Conservation (phyloP, 2,888 invertebrate species). For the Lumbricus terrestris region DNA sequence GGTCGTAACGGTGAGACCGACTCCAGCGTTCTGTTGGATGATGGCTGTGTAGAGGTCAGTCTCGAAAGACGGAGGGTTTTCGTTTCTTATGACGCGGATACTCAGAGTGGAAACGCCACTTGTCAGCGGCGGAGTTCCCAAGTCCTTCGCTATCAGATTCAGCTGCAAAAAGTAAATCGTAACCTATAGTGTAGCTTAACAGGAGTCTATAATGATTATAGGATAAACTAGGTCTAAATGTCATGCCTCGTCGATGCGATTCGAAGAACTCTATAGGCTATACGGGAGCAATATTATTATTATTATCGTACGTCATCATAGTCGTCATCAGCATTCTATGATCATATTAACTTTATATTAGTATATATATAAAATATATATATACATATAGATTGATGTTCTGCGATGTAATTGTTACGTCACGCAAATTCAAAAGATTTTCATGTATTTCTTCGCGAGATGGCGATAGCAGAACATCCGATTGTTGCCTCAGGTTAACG, state of each 20-base stretch:
- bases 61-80: conserved; percentile 44
- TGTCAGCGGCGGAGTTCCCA: conserved; percentile 28
- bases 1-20: conserved; percentile 41
- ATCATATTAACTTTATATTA: no score
- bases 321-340: no score
- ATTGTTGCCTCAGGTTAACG: no score
- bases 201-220: conserved; percentile 3
- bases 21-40: conserved; percentile 39
- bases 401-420: not conserved
- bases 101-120: conserved; percentile 41
- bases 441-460: no score
- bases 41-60: conserved; percentile 25
- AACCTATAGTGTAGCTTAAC: no score
- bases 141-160: conserved; percentile 32
- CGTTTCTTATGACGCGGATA: conserved; percentile 48
- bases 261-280: not conserved
- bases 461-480: no score
- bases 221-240: not conserved
- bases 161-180: conserved; percentile 24
- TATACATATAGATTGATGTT: not conserved
- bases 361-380: no score
- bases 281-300: no score
- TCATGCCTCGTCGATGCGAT: not conserved
- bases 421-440: no score
- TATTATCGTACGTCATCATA: no score